phyloP scores from a whole-genome alignment of 2,113 vertebrate genomes.

The Propithecus coquereli region DNA sequence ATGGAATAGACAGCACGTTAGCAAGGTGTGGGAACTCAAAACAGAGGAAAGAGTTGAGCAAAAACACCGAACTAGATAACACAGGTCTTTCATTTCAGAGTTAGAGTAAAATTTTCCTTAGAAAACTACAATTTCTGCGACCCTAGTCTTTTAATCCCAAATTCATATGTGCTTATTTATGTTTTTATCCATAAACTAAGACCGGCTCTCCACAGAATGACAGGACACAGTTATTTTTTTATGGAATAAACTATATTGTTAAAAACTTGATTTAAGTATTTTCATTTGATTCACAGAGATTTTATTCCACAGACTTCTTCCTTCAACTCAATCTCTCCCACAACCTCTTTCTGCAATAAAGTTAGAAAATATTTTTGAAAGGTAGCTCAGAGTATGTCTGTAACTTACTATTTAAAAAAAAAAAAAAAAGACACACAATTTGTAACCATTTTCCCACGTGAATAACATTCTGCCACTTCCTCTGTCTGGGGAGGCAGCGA shows the following conservation, averaged over 20 bases:
- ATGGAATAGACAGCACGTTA: neutral
- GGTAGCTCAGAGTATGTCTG: neutral
- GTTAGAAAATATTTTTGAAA: neutral
- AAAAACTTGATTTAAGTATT: neutral
- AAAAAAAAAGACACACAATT: constrained; percentile 20
- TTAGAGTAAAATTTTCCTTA: neutral
- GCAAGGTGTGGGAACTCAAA: neutral
- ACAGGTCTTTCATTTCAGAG: neutral
- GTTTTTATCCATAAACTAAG: neutral
- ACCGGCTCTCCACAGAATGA: neutral
- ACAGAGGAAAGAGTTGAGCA: neutral
- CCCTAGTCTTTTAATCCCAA: neutral
- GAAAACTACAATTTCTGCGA: neutral
- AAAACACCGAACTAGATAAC: neutral
- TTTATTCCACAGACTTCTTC: neutral
- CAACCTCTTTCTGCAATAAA: neutral
- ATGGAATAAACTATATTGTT: neutral
- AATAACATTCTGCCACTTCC: neutral
- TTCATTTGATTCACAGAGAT: neutral
- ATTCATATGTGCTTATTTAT: neutral
- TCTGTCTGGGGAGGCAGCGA: neutral
- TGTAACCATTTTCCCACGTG: neutral
- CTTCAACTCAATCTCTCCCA: neutral
- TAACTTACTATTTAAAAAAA: constrained; percentile 14
- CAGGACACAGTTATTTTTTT: neutral